These are phyloP conservation scores for Aphelocoma californica DNA, from an alignment of 2,797 vertebrate genomes.

Conservation along the genomic window DNA sequence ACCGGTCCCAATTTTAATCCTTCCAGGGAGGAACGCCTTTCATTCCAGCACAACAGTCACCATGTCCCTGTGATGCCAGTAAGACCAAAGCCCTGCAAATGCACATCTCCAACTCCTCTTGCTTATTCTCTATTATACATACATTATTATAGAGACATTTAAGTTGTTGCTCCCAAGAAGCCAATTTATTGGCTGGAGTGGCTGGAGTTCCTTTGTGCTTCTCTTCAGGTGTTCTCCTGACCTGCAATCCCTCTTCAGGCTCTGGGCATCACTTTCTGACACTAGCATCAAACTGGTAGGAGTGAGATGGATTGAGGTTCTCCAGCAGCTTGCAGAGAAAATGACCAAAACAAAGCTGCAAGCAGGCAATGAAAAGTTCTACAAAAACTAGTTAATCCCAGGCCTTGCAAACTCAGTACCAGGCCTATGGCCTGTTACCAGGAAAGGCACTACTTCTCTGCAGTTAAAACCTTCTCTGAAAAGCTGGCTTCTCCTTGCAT, in stretches of 20 bases:
- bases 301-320: background rate
- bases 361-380: background rate
- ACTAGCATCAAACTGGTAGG: too few relatives aligned
- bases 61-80: background rate
- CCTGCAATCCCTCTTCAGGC: background rate
- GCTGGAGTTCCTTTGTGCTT: background rate
- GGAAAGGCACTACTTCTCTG: background rate
- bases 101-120: fast-evolving
- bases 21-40: background rate
- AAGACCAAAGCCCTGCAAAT: background rate
- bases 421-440: background rate
- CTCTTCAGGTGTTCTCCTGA: background rate
- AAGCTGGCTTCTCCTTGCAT: background rate
- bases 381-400: background rate
- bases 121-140: background rate
- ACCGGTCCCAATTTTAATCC: background rate
- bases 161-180: background rate
- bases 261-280: background rate
- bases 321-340: background rate
- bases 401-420: background rate
- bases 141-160: background rate
- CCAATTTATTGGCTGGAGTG: background rate
- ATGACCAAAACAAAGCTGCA: background rate
- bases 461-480: background rate
- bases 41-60: background rate